Conservation (phyloP, 1,140 invertebrate genomes). For the Diplogasteroides magnus region DNA sequence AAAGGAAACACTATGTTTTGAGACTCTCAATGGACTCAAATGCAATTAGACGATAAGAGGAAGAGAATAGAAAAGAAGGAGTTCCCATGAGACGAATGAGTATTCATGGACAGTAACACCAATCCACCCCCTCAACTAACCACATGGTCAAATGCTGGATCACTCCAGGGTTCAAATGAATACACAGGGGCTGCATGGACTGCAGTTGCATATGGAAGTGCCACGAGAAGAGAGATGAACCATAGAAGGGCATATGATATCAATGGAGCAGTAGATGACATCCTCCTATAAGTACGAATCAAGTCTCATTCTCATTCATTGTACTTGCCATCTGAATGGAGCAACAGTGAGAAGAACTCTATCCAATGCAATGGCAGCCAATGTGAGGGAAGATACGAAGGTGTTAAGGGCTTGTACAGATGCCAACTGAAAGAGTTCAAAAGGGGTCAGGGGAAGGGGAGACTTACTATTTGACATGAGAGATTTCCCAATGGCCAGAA, state of each 20-base stretch:
- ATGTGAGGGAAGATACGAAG: constrained; percentile 53
- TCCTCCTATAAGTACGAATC: constrained; percentile 39
- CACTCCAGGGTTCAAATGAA: constrained; percentile 21
- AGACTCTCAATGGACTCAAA: too few relatives aligned
- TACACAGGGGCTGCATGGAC: constrained; percentile 44
- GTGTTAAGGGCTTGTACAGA: constrained; percentile 54
- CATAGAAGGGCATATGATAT: constrained; percentile 50
- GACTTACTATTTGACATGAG: constrained; percentile 39
- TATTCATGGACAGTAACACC: too few relatives aligned
- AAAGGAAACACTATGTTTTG: too few relatives aligned
- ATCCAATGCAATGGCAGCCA: constrained; percentile 53
- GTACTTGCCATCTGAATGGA: constrained; percentile 49
- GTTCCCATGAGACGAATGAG: too few relatives aligned
- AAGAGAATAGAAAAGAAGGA: too few relatives aligned
- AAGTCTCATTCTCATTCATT: background rate
- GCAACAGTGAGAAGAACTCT: constrained; percentile 51
- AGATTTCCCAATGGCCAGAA: constrained; percentile 55
- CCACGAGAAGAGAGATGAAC: constrained; percentile 46
- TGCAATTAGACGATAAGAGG: too few relatives aligned
- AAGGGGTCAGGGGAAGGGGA: background rate
- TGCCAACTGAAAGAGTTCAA: constrained; percentile 38
- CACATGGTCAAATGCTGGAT: too few relatives aligned
- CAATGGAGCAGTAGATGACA: constrained; percentile 52
- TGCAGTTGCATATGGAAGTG: constrained; percentile 50
- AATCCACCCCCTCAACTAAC: too few relatives aligned